Conservation (phyloP, 1,140 invertebrate genomes). For the Pachypeltis micranthus region DNA sequence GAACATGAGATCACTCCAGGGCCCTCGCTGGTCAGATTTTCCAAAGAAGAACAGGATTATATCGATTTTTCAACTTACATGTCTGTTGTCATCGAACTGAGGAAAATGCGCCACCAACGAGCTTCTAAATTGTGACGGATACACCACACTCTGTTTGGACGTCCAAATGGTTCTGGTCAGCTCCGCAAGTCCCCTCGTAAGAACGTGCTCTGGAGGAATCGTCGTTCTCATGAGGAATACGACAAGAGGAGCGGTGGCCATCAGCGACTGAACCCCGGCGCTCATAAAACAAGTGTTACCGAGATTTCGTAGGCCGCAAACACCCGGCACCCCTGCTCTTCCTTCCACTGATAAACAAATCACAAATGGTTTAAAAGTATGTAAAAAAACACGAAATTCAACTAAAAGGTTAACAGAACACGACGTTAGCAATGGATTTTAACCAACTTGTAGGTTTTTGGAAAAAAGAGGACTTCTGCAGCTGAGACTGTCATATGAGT, state of each 20-base stretch:
- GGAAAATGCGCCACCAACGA: constrained; percentile 47
- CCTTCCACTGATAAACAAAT: constrained; percentile 9
- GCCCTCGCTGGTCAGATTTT: no score
- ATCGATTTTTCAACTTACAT: constrained; percentile 32
- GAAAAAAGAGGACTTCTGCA: neutral
- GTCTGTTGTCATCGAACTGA: constrained; percentile 51
- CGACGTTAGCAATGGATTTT: no score
- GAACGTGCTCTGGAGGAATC: constrained; percentile 33
- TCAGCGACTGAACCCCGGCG: constrained; percentile 51
- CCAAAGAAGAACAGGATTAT: no score
- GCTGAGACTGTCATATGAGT: neutral
- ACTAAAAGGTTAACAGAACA: neutral
- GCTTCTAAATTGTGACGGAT: constrained; percentile 49
- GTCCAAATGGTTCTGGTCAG: constrained; percentile 52
- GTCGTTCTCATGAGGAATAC: constrained; percentile 44
- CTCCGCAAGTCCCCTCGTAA: constrained; percentile 43
- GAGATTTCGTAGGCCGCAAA: constrained; percentile 51
- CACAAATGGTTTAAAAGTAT: neutral
- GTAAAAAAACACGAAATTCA: neutral
- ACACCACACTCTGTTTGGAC: constrained; percentile 43
- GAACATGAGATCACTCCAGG: no score
- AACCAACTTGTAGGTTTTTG: neutral
- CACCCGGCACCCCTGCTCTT: constrained; percentile 37
- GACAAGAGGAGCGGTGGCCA: constrained; percentile 42
- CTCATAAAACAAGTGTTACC: constrained; percentile 66